Percentiles rank a stretch among this genome's conserved stretches.
These are phyloP conservation scores for Proteles cristata DNA, from an alignment of 2,113 vertebrate species.

Conservation along the genomic window DNA sequence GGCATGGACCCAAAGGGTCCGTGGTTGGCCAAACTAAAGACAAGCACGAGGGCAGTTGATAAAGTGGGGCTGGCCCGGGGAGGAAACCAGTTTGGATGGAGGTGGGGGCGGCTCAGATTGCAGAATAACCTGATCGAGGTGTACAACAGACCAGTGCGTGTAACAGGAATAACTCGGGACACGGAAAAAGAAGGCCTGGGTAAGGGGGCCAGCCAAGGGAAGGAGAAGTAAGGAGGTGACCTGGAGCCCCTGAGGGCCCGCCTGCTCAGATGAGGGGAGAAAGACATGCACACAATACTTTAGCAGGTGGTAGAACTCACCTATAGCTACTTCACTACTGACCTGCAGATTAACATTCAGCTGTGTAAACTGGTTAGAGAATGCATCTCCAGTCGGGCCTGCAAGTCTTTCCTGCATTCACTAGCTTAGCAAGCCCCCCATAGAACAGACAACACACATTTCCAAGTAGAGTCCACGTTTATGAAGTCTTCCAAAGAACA, in stretches of 20 bases:
- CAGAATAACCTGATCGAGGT: no score
- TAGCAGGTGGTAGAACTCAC: not conserved
- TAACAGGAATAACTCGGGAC: not conserved
- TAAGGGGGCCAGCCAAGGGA: not conserved
- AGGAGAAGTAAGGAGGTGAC: no score
- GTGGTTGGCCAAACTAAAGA: not conserved
- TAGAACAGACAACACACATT: not conserved
- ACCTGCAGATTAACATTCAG: not conserved
- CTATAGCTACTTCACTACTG: not conserved
- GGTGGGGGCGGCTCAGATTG: not conserved
- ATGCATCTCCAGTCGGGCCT: not conserved
- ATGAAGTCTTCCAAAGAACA: not conserved
- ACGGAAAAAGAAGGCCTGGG: not conserved
- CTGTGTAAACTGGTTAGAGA: not conserved
- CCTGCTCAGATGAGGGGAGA: fast-evolving
- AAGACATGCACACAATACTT: fast-evolving
- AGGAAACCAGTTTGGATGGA: not conserved
- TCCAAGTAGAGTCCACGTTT: not conserved
- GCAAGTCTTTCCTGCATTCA: not conserved
- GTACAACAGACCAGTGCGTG: not conserved
- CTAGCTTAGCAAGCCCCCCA: not conserved
- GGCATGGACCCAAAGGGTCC: not conserved
- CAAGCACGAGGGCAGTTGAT: not conserved
- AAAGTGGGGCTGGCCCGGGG: not conserved
- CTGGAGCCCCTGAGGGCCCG: no score